These are phyloP conservation scores for Creontiades dilutus DNA, from an alignment of 2,888 invertebrate species.

Conservation along the genomic window DNA sequence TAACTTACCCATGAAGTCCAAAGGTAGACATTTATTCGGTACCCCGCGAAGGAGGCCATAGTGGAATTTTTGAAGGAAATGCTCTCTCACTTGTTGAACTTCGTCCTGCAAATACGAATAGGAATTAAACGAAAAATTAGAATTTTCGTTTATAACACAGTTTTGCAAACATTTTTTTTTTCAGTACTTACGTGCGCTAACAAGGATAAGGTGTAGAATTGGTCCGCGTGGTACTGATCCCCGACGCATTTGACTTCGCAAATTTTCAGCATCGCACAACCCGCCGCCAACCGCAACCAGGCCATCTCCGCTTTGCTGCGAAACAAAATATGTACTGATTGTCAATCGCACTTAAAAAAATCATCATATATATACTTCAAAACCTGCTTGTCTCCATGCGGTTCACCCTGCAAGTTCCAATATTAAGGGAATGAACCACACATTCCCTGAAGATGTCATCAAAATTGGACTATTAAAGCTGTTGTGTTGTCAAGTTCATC, in stretches of 20 bases:
- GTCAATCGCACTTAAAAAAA: no score
- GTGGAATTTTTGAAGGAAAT: constrained; percentile 94
- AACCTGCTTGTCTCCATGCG: no score
- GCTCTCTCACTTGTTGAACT: constrained; percentile 91
- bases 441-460: no score
- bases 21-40: constrained; percentile 93
- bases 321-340: not conserved
- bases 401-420: no score
- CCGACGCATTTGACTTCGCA: constrained; percentile 98
- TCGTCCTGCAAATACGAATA: constrained; percentile 78
- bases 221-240: constrained; percentile 95
- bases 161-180: no score
- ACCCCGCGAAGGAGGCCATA: constrained; percentile 91
- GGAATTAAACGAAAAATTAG: no score
- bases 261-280: constrained; percentile 96
- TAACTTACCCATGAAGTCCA: constrained; percentile 96
- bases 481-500: no score
- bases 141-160: no score
- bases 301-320: constrained; percentile 93
- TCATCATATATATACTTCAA: no score
- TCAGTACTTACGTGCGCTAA: constrained; percentile 87
- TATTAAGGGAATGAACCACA: no score
- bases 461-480: no score
- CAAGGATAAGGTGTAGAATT: constrained; percentile 95
- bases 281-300: constrained; percentile 94